A percentile compares a stretch with the other conserved stretches of the same genome.
phyloP scores from a whole-genome alignment of 1,140 invertebrate genomes.

The Bombus cullumanus region DNA sequence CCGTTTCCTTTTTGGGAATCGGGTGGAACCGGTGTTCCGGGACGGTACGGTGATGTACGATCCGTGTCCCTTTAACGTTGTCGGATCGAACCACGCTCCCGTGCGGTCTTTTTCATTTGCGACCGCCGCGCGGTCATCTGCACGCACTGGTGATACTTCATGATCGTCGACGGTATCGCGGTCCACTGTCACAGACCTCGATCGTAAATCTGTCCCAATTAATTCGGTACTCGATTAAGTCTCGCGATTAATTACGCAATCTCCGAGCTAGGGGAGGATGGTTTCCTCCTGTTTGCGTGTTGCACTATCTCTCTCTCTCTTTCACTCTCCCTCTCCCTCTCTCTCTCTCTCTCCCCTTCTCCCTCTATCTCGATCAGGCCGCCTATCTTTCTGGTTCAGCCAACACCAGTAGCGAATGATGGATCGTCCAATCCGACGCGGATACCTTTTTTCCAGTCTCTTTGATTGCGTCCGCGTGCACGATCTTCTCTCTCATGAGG shows the following conservation, averaged over 20 bases:
- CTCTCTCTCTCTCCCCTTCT: background rate
- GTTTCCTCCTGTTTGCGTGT: slow-evolving; percentile 5
- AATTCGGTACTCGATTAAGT: slow-evolving; percentile 62
- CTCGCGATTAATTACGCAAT: slow-evolving; percentile 62
- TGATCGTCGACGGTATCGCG: slow-evolving; percentile 40
- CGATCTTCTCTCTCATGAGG: background rate
- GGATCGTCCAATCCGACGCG: slow-evolving; percentile 27
- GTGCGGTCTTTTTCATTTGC: slow-evolving; percentile 5
- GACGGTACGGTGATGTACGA: slow-evolving; percentile 37
- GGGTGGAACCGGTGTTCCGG: slow-evolving; percentile 37
- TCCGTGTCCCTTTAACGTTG: slow-evolving; percentile 33
- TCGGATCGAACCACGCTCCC: slow-evolving; percentile 7
- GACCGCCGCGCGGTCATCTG: slow-evolving; percentile 33
- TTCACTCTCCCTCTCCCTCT: no score
- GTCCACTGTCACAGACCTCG: slow-evolving; percentile 40
- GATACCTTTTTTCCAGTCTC: background rate
- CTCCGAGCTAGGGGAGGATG: background rate
- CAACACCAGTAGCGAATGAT: slow-evolving; percentile 36
- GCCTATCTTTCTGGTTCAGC: background rate
- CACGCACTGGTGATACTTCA: slow-evolving; percentile 50
- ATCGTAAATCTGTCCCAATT: slow-evolving; percentile 58
- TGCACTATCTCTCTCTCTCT: background rate
- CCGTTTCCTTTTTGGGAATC: slow-evolving; percentile 32
- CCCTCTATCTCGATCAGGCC: background rate
- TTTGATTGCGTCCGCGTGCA: background rate